Base-by-base conservation (phyloP, 2,113 vertebrate genomes). In the Furnarius figulus region DNA sequence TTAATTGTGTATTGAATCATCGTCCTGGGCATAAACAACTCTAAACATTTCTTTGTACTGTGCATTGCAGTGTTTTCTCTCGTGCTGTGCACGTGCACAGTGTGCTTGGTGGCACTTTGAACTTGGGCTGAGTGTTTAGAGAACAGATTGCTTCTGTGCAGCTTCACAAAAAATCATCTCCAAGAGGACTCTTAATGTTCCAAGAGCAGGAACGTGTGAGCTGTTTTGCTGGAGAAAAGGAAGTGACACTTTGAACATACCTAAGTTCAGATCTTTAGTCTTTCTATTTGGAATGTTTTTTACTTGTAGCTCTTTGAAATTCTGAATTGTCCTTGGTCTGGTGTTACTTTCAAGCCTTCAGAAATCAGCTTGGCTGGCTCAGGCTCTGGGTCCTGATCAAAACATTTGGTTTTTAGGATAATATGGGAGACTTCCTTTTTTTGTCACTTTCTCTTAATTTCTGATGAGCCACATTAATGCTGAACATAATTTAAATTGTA, bases 121-220 rank as follows among this genome's bases (percentile, higher is more conserved):
- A 87, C 90, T 66, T 49, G 20, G 44, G 12, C 53, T 89, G 47
- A 1, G 40, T 65, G 31, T 89, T 67, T 31, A 8, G 67, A 71
- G 85, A 95, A 13, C 74, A 93, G 83, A 68, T 97, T 87, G 55
- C 95, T 90, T 91, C 87, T 96, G 74, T 91, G 56, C 94, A 70
- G 5, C 95, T 96, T 91, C 33, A 50, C 25, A 28, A 88, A 66
- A 94, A 75, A 65, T 67, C 6, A 8, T 59, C 79, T 91, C 72
- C 40, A 76, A 93, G 94, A 65, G 58, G 80, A 81, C 42, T 81
- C 39, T 44, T 55, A 3, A 42, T 44, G 2, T 16, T 71, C 49
- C 47, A 73, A 63, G 77, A 67, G 50, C 47, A 85, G 85, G 90
- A 88, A 31, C 20, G 1, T 12, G 61, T 50, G 72, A 6, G 28